Evolutionary conservation across 1,140 invertebrate genomes (phyloP).

Genomic region (Ganaspis sp.): DNA sequence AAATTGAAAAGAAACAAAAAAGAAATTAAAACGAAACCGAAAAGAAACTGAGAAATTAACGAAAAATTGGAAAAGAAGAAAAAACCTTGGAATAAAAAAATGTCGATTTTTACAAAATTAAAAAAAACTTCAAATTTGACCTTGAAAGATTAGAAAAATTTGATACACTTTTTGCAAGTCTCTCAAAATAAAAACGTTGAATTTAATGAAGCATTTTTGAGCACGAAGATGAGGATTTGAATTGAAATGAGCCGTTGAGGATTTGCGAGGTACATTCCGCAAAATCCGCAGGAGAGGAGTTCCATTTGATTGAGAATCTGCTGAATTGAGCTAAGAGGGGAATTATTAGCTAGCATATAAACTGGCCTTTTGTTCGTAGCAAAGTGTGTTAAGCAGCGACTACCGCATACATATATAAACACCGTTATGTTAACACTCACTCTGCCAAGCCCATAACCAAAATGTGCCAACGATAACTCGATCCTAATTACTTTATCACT

Average conservation of each 20-base stretch:
- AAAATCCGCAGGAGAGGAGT: neutral
- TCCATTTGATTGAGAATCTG: slow-evolving; percentile 7
- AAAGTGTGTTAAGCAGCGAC: slow-evolving; percentile 5
- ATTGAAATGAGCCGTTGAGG: neutral
- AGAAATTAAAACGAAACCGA: too few species aligned
- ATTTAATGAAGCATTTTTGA: too few species aligned
- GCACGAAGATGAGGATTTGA: neutral
- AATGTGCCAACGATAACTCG: neutral
- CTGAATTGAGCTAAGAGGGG: neutral
- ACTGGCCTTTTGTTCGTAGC: slow-evolving; percentile 2
- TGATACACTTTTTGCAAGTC: too few species aligned
- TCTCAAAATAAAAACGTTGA: too few species aligned
- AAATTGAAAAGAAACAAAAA: too few species aligned
- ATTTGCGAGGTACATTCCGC: neutral
- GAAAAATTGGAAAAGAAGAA: too few species aligned
- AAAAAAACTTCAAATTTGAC: too few species aligned
- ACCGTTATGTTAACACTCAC: neutral
- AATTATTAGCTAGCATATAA: slow-evolving; percentile 5
- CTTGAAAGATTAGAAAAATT: too few species aligned
- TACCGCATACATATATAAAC: slow-evolving; percentile 4
- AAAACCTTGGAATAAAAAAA: too few species aligned
- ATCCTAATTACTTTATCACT: slow-evolving; percentile 8
- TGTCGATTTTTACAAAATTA: too few species aligned
- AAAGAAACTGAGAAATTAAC: too few species aligned
- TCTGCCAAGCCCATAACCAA: neutral